Evolutionary conservation across 2,888 invertebrate genomes (phyloP), one percentile per base, ranked within the genome.

Genomic region (Timandra comae): DNA sequence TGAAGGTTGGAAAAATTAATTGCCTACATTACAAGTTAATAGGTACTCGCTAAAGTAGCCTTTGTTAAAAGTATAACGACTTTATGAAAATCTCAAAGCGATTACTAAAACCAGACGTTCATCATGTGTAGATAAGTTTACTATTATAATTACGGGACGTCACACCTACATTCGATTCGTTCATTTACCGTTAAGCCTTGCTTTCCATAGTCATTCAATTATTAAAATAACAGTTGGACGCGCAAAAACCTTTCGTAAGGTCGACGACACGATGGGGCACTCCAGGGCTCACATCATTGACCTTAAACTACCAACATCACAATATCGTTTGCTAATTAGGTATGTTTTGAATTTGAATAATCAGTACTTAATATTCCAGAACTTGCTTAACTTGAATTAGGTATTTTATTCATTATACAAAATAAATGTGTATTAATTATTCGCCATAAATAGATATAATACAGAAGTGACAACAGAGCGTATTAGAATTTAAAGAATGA

Each of bases 141-240:
- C 43, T 40, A 51, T 46, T 39, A 35, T 35, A 45, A 47, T 49
- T 38, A 40, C 38, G 42, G 13, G 27, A 38, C 65, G 48, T 52
- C 52, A 56, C 49, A 61, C n/a, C n/a, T n/a, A n/a, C 51, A 55
- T 55, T 56, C 54, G 54, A 56, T 56, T 57, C 56, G 54, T 62
- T 40, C 40, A 43, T 52, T 60, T 57, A 64, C 69, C 69, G 72
- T 72, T 72, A 67, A 61, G 50, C 49, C 46, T 53, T 59, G 66
- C 69, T 78, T 76, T 75, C 73, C 71, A 76, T 76, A 78, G 69
- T 70, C 74, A 75, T 78, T 80, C 78, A 75, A 80, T 80, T 79
- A 71, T 77, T 78, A 79, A 76, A 77, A 77, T 75, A 80, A 74
- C 75, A 76, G 72, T 69, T 69, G 69, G 61, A 67, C 72, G 76